phyloP scores from a whole-genome alignment of 2,113 vertebrate genomes.

The Crocuta crocuta region DNA sequence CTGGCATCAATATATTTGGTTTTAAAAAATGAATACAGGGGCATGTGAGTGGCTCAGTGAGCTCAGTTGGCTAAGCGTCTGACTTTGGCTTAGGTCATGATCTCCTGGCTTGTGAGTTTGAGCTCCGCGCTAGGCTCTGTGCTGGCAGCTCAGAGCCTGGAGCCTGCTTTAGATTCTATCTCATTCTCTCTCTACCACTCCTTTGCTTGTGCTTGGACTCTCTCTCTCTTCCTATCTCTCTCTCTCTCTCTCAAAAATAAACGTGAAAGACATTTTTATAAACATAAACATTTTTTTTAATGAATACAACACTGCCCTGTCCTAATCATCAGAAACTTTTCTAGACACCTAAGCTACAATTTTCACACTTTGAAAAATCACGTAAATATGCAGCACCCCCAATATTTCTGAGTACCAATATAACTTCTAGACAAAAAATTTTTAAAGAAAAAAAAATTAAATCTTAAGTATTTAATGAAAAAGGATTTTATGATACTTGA shows the following conservation, averaged over 20 bases:
- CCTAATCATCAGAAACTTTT: not conserved
- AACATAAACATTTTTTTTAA: not conserved
- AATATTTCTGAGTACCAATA: not conserved
- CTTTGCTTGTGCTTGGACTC: too few species aligned
- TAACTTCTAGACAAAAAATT: not conserved
- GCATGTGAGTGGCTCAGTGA: too few species aligned
- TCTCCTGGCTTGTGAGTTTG: too few species aligned
- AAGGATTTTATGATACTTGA: not conserved
- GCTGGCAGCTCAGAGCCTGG: too few species aligned
- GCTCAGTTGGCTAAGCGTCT: too few species aligned
- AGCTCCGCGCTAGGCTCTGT: too few species aligned
- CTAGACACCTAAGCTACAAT: not conserved
- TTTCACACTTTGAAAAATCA: not conserved
- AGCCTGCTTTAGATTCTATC: too few species aligned
- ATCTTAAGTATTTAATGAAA: constrained; percentile 7
- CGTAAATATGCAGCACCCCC: not conserved
- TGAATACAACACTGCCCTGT: not conserved
- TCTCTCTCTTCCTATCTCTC: too few species aligned
- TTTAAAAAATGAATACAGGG: not conserved
- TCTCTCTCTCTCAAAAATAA: too few species aligned
- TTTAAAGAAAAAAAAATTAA: not conserved
- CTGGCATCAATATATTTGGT: not conserved
- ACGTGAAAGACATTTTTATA: too few species aligned
- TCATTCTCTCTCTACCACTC: too few species aligned
- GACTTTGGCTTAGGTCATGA: too few species aligned